Conservation (phyloP, 2,113 vertebrate species). For the Empidonax traillii region DNA sequence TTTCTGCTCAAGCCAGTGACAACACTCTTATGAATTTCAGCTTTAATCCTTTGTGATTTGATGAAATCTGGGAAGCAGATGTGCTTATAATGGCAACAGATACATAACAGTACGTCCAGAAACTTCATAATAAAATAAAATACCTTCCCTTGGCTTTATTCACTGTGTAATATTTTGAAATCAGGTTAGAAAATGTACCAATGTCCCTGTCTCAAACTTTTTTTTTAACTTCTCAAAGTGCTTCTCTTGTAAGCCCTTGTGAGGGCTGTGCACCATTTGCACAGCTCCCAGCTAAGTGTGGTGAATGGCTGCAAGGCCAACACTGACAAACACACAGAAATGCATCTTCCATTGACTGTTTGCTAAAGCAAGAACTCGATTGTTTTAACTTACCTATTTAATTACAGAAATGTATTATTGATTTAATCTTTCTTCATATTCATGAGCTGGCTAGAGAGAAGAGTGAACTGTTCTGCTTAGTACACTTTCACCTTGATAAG, state of each 20-base stretch:
- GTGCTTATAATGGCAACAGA: background rate
- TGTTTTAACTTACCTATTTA: conserved; percentile 11
- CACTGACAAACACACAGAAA: background rate
- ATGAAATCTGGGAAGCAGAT: background rate
- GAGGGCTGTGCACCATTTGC: background rate
- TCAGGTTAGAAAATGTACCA: background rate
- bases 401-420: conserved; percentile 14
- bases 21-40: background rate
- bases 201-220: background rate
- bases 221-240: background rate
- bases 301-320: background rate
- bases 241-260: background rate
- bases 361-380: background rate
- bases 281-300: background rate
- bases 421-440: background rate
- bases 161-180: background rate
- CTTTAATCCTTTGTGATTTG: background rate
- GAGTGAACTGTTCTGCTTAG: background rate
- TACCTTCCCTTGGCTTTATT: background rate
- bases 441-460: background rate
- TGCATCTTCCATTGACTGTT: background rate
- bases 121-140: background rate
- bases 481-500: conserved; percentile 15
- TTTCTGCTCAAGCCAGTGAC: background rate
- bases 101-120: background rate